Percentiles rank a stretch among this genome's conserved stretches.
Conservation (phyloP, 2,797 vertebrate species). For the Odontamblyopus rebecca region DNA sequence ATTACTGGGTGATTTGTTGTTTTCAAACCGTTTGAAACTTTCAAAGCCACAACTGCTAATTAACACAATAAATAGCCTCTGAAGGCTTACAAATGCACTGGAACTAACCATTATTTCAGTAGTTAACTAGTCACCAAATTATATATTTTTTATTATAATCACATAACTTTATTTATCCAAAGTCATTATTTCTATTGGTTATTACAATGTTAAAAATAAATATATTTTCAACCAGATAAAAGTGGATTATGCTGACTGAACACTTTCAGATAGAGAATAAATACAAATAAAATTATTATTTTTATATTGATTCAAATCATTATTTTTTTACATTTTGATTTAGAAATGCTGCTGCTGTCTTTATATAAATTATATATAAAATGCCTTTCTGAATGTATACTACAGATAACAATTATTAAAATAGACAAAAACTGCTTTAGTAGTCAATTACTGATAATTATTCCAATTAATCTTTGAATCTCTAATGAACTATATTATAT, state of each 20-base stretch:
- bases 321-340: too few species aligned
- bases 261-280: too few species aligned
- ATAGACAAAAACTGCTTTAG: background rate
- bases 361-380: too few species aligned
- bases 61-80: background rate
- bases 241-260: too few species aligned
- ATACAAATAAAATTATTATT: too few species aligned
- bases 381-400: background rate
- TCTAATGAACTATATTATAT: background rate
- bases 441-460: background rate
- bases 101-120: background rate
- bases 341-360: too few species aligned
- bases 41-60: background rate
- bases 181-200: background rate
- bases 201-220: too few species aligned
- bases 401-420: background rate
- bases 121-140: background rate
- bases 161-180: background rate
- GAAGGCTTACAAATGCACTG: background rate
- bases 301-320: too few species aligned
- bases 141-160: background rate
- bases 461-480: background rate
- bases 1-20: conserved; percentile 1
- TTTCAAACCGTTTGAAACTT: conserved; percentile 13
- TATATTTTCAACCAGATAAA: too few species aligned